These are phyloP conservation scores for Psylliodes chrysocephalus DNA, from an alignment of 2,888 invertebrate genomes.

Conservation along the genomic window DNA sequence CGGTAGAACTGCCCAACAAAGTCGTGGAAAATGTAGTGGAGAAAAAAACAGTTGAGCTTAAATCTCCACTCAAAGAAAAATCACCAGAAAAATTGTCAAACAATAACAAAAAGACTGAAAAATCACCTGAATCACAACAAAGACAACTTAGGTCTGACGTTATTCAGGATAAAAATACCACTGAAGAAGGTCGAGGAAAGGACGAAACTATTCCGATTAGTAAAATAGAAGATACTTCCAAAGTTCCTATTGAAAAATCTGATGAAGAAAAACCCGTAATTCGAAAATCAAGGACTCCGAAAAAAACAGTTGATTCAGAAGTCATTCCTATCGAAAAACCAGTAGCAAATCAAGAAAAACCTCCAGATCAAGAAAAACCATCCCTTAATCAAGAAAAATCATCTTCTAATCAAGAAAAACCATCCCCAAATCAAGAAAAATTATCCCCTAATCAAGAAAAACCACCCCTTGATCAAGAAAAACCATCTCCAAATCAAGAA, in stretches of 20 bases:
- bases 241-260: neutral
- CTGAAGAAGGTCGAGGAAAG: neutral
- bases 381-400: too few relatives aligned
- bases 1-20: neutral
- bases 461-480: too few relatives aligned
- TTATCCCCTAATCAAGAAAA: too few relatives aligned
- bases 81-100: neutral
- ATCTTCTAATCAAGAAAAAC: too few relatives aligned
- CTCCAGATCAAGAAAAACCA: too few relatives aligned
- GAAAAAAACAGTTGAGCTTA: too few relatives aligned
- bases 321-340: too few relatives aligned
- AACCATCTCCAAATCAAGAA: too few relatives aligned
- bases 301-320: neutral
- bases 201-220: neutral
- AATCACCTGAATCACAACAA: neutral
- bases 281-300: neutral
- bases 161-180: constrained; percentile 2
- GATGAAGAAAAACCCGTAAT: neutral
- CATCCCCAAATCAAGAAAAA: too few relatives aligned
- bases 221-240: neutral
- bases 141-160: constrained; percentile 9
- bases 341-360: too few relatives aligned
- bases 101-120: constrained; percentile 1
- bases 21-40: neutral
- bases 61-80: neutral